phyloP scores from a whole-genome alignment of 1,140 invertebrate species.

The Hyposmocoma kahamanoa region DNA sequence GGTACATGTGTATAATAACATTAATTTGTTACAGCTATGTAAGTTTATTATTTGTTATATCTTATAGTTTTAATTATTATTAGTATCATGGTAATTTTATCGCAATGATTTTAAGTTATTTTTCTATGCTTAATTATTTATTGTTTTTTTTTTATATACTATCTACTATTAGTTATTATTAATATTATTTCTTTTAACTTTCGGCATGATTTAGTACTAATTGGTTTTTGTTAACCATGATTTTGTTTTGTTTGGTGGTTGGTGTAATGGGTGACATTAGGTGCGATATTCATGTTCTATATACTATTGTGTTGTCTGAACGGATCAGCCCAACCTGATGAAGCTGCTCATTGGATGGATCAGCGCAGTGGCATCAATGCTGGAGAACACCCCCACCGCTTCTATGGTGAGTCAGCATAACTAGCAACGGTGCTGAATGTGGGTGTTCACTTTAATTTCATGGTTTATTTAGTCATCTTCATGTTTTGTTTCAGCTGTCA shows the following conservation, averaged over 20 bases:
- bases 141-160: conserved; percentile 9
- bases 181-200: conserved; percentile 3
- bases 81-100: no score
- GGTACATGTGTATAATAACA: no score
- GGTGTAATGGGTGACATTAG: conserved; percentile 65
- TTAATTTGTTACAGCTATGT: no score
- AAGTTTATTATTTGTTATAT: no score
- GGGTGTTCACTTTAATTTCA: no score
- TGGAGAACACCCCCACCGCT: conserved; percentile 64
- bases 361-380: conserved; percentile 52
- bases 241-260: conserved; percentile 67
- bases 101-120: no score
- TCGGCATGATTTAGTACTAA: background rate
- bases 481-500: conserved; percentile 54
- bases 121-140: no score
- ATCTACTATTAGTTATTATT: no score
- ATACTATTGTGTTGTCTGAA: conserved; percentile 72
- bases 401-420: conserved; percentile 70
- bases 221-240: conserved; percentile 49
- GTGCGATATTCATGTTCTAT: conserved; percentile 73
- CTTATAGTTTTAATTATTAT: no score
- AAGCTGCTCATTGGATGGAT: conserved; percentile 66
- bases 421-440: no score
- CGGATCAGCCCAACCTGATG: conserved; percentile 69
- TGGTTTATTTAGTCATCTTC: conserved; percentile 24